Evolutionary conservation across 2,113 vertebrate species (phyloP).

Genomic region (Vidua chalybeata): DNA sequence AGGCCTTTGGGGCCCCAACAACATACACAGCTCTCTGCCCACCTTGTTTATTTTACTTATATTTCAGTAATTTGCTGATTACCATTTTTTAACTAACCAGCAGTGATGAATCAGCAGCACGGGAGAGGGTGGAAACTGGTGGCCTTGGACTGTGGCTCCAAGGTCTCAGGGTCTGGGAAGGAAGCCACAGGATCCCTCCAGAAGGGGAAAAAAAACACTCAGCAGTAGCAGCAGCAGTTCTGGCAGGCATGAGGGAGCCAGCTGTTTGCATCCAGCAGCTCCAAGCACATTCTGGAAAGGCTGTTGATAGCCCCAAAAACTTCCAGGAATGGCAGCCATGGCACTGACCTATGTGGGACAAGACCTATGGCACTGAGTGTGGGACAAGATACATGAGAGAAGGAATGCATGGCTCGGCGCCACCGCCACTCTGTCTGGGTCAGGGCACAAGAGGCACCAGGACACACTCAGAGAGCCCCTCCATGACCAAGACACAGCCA

Average conservation of each 20-base stretch:
- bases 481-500: background rate
- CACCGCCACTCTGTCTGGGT: fast-evolving
- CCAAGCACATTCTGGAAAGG: background rate
- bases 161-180: constrained; percentile 59
- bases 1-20: background rate
- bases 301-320: background rate
- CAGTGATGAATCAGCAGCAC: constrained; percentile 71
- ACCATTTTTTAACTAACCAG: constrained; percentile 39
- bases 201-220: background rate
- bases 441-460: background rate
- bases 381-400: fast-evolving
- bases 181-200: constrained; percentile 49
- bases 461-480: background rate
- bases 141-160: constrained; percentile 47
- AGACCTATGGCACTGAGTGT: background rate
- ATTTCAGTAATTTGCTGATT: constrained; percentile 62
- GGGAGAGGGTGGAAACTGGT: constrained; percentile 2
- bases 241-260: background rate
- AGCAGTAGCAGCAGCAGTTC: background rate
- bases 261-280: background rate
- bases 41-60: constrained; percentile 57
- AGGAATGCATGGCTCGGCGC: fast-evolving
- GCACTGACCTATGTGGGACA: fast-evolving
- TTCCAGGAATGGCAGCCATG: background rate
- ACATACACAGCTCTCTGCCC: background rate